Evolutionary conservation across 2,888 invertebrate species (phyloP).

Genomic region (Zygogramma bicolorata): DNA sequence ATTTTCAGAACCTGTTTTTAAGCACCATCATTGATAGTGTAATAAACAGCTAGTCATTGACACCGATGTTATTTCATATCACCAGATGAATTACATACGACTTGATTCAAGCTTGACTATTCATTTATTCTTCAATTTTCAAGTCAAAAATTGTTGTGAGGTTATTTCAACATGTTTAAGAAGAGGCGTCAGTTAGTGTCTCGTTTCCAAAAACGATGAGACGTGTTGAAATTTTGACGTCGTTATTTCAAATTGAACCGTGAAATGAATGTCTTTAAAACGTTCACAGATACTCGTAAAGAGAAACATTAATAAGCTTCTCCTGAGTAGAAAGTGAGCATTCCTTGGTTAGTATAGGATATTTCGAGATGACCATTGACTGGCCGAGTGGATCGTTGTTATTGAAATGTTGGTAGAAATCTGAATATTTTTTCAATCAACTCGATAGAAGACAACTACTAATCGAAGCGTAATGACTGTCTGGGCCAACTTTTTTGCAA

Average conservation of each 20-base stretch:
- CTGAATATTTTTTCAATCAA: no score
- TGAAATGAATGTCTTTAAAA: not conserved
- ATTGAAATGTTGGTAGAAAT: no score
- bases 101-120: no score
- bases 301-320: not conserved
- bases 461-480: no score
- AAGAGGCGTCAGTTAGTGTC: not conserved
- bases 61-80: not conserved
- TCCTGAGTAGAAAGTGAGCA: not conserved
- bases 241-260: not conserved
- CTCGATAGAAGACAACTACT: no score
- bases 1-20: no score
- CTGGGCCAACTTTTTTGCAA: no score
- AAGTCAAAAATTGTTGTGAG: not conserved
- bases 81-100: not conserved
- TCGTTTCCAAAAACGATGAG: not conserved
- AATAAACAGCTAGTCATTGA: no score
- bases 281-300: not conserved
- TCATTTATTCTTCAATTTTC: not conserved
- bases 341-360: not conserved
- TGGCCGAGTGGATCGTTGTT: no score
- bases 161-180: not conserved
- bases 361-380: no score
- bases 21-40: no score
- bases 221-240: conserved; percentile 2